These are phyloP conservation scores for Ceryle rudis DNA, from an alignment of 2,797 vertebrate genomes.

Conservation along the genomic window DNA sequence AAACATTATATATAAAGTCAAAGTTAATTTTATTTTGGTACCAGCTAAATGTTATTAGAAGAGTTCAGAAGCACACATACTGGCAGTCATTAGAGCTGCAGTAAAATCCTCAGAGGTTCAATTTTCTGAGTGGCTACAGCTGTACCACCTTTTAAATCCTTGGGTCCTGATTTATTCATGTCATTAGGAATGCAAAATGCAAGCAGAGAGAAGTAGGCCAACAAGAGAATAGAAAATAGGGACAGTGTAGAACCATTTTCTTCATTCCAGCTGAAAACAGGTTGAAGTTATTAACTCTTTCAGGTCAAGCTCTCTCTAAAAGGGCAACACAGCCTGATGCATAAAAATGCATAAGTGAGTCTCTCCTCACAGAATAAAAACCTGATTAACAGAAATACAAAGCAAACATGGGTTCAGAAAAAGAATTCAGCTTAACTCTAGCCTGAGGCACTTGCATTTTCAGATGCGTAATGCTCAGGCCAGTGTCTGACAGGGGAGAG, in stretches of 20 bases:
- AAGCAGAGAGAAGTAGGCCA: slow-evolving; percentile 73
- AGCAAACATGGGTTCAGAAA: not conserved
- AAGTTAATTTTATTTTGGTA: not conserved
- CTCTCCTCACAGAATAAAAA: not conserved
- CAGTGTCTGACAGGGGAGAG: not conserved
- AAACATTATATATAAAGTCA: not conserved
- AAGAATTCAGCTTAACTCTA: not conserved
- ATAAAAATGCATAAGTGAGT: not conserved
- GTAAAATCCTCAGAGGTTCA: slow-evolving; percentile 21
- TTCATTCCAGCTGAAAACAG: slow-evolving; percentile 63
- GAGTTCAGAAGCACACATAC: not conserved
- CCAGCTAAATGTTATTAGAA: not conserved
- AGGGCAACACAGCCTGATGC: not conserved
- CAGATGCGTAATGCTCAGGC: not conserved
- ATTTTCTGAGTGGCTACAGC: slow-evolving; percentile 67
- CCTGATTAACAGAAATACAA: not conserved
- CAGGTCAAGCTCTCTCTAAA: not conserved
- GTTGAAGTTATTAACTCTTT: slow-evolving; percentile 63
- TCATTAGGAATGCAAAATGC: slow-evolving; percentile 71
- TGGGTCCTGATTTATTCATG: slow-evolving; percentile 71
- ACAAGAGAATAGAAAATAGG: slow-evolving; percentile 60
- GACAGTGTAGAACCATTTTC: slow-evolving; percentile 59
- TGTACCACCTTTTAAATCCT: slow-evolving; percentile 69
- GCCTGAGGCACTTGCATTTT: not conserved
- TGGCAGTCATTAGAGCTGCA: slow-evolving; percentile 18